Evolutionary conservation across 2,113 vertebrate species (phyloP).

Genomic region (Eidolon helvum): DNA sequence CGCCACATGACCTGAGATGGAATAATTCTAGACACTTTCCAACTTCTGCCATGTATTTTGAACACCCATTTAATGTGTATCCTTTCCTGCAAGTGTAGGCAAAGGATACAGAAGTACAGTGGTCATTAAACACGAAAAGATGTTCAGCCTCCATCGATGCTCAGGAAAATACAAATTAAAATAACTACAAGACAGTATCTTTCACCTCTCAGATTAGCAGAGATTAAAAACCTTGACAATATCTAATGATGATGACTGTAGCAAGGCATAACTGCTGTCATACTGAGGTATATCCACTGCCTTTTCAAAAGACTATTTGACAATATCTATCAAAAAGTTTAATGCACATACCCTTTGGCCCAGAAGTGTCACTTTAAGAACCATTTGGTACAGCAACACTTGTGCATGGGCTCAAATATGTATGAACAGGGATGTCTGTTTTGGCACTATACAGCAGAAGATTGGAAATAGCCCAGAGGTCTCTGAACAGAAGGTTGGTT

Average conservation of each 20-base stretch:
- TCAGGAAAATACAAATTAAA: background rate
- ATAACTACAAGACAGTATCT: background rate
- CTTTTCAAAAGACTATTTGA: background rate
- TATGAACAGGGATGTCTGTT: background rate
- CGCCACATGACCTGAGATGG: background rate
- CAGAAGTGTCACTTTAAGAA: background rate
- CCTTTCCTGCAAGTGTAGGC: background rate
- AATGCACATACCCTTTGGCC: background rate
- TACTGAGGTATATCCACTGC: accelerated
- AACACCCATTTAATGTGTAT: background rate
- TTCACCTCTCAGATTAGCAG: background rate
- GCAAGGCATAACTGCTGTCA: background rate
- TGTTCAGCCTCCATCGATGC: background rate
- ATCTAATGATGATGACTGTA: background rate
- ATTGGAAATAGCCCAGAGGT: background rate
- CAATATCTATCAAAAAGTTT: background rate
- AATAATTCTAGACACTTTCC: background rate
- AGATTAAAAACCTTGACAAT: background rate
- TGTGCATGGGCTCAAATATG: background rate
- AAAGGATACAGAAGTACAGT: background rate
- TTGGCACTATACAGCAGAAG: background rate
- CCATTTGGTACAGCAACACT: background rate
- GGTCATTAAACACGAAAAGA: background rate
- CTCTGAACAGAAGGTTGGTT: background rate
- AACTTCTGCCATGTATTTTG: background rate